Conservation (phyloP, 2,113 vertebrate species). For the Alligator mississippiensis region DNA sequence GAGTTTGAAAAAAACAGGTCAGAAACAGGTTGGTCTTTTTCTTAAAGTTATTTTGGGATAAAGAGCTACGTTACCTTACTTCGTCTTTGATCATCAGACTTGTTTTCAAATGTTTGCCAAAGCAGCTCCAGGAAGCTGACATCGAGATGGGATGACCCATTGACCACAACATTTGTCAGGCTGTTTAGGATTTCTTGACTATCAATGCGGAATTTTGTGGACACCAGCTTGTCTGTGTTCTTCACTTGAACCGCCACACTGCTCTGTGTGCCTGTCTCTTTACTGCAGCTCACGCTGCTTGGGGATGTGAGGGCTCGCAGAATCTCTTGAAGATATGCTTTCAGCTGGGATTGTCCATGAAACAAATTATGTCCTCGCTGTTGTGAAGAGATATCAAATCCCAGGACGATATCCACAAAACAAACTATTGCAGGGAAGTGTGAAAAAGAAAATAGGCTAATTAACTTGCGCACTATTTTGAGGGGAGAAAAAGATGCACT, state of each 20-base stretch:
- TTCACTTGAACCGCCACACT: slow-evolving; percentile 71
- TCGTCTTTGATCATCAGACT: slow-evolving; percentile 50
- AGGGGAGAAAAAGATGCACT: neutral
- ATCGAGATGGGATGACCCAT: slow-evolving; percentile 50
- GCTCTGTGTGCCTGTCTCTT: slow-evolving; percentile 62
- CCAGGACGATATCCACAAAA: slow-evolving; percentile 73
- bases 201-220: slow-evolving; percentile 71
- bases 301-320: slow-evolving; percentile 60
- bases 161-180: slow-evolving; percentile 31
- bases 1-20: neutral
- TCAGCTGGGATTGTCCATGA: slow-evolving; percentile 60
- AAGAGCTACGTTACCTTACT: slow-evolving; percentile 26
- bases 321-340: slow-evolving; percentile 51
- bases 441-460: neutral
- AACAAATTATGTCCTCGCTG: slow-evolving; percentile 52
- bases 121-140: slow-evolving; percentile 51
- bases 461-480: neutral
- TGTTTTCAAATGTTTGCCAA: slow-evolving; percentile 68
- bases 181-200: slow-evolving; percentile 59
- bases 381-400: slow-evolving; percentile 74
- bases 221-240: slow-evolving; percentile 48
- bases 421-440: slow-evolving; percentile 50
- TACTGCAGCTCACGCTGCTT: slow-evolving; percentile 65
- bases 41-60: neutral
- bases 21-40: neutral